Conservation (phyloP, 1,140 invertebrate species). For the Melitaea cinxia region DNA sequence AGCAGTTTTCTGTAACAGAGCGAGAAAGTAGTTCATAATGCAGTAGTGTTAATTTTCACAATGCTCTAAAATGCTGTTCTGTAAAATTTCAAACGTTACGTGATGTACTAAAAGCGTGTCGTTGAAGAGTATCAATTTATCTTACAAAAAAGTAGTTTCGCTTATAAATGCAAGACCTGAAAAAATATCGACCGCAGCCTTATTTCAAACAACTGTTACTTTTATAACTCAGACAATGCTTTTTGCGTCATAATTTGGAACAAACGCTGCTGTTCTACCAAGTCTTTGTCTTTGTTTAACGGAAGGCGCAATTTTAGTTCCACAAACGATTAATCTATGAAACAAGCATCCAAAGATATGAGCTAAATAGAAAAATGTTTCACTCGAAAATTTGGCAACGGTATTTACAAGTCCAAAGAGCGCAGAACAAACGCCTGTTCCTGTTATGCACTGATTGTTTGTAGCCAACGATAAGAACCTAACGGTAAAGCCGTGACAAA, state of each 20-base stretch:
- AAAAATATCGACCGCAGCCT: not conserved
- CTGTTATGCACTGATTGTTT: conserved; percentile 57
- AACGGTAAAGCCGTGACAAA: conserved; percentile 52
- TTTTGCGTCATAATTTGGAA: conserved; percentile 1
- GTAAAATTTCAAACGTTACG: too few relatives aligned
- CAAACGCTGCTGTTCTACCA: conserved; percentile 13
- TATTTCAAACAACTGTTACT: not conserved
- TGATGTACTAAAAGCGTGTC: not conserved
- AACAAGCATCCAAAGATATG: conserved; percentile 32
- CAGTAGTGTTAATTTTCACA: conserved; percentile 15
- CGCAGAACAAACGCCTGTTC: conserved; percentile 44
- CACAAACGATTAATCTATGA: conserved; percentile 26
- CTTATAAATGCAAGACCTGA: not conserved
- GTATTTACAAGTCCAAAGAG: conserved; percentile 33
- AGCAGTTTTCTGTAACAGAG: conserved; percentile 21
- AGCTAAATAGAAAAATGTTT: conserved; percentile 26
- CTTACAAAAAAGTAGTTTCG: not conserved
- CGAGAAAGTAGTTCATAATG: conserved; percentile 20
- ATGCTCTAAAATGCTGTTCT: not conserved
- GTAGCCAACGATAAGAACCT: conserved; percentile 42
- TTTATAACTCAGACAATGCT: conserved; percentile 12
- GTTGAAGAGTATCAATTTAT: not conserved
- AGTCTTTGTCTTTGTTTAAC: conserved; percentile 25
- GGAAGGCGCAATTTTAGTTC: conserved; percentile 27
- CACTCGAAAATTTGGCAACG: conserved; percentile 40